Evolutionary conservation across 1,140 invertebrate species (phyloP).

Genomic region (Chironomus tepperi): DNA sequence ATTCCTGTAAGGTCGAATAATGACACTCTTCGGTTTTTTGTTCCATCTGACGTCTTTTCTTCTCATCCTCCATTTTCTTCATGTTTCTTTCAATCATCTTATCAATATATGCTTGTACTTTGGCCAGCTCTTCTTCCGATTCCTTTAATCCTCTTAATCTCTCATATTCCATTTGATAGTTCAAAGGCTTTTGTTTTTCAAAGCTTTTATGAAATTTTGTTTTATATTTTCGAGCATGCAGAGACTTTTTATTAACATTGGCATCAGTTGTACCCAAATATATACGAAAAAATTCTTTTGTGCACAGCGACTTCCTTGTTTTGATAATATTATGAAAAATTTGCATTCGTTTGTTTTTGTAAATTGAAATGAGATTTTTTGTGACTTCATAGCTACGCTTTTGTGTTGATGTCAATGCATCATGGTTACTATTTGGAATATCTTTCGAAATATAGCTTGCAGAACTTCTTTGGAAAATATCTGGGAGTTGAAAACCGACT

Average conservation of each 20-base stretch:
- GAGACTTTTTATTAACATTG: slow-evolving; percentile 30
- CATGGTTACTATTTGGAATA: not conserved
- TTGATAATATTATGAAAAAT: slow-evolving; percentile 34
- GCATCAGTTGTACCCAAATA: slow-evolving; percentile 32
- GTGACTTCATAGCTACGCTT: slow-evolving; percentile 34
- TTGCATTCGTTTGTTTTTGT: slow-evolving; percentile 33
- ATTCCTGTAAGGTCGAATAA: not conserved
- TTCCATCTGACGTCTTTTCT: not conserved
- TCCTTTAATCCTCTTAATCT: not conserved
- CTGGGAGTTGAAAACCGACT: not conserved
- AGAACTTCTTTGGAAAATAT: not conserved
- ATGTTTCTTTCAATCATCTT: slow-evolving; percentile 13
- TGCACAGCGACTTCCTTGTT: slow-evolving; percentile 32
- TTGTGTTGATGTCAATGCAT: slow-evolving; percentile 31
- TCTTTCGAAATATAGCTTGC: not conserved
- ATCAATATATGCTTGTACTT: slow-evolving; percentile 18
- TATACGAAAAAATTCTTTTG: slow-evolving; percentile 32
- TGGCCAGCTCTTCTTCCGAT: not conserved
- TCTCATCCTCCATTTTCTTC: not conserved
- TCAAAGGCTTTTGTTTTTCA: not conserved
- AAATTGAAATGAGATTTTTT: slow-evolving; percentile 32
- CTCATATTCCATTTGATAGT: slow-evolving; percentile 16
- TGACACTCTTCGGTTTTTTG: not conserved
- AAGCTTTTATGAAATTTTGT: not conserved
- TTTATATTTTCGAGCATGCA: not conserved